phyloP scores from a whole-genome alignment of 2,113 vertebrate genomes.

The Pontoporia blainvillei region DNA sequence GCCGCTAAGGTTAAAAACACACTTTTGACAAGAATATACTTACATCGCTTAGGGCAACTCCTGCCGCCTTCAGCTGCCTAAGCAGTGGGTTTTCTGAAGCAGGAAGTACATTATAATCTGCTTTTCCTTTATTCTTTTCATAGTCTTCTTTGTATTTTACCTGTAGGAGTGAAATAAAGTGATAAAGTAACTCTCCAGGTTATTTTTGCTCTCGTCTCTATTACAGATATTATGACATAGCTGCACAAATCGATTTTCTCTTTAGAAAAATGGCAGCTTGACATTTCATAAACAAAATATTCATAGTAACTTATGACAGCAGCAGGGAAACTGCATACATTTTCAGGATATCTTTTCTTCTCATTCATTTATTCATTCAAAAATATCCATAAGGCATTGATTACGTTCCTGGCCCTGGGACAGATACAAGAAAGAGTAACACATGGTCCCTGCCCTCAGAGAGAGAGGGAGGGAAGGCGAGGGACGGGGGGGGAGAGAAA shows the following conservation, averaged over 20 bases:
- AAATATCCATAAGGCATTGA: background rate
- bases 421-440: slow-evolving; percentile 1
- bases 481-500: background rate
- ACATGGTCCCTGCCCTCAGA: background rate
- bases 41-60: slow-evolving; percentile 92
- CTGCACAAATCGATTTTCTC: slow-evolving; percentile 48
- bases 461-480: background rate
- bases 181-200: background rate
- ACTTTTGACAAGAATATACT: slow-evolving; percentile 68
- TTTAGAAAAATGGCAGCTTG: slow-evolving; percentile 47
- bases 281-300: slow-evolving; percentile 53
- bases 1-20: background rate
- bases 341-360: slow-evolving; percentile 33
- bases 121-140: slow-evolving; percentile 89
- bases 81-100: slow-evolving; percentile 95
- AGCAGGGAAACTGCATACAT: background rate
- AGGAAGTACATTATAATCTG: slow-evolving; percentile 95
- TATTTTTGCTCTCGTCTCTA: slow-evolving; percentile 1
- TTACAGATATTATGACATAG: background rate
- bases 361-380: slow-evolving; percentile 31
- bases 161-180: slow-evolving; percentile 77
- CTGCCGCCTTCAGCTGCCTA: slow-evolving; percentile 89
- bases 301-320: slow-evolving; percentile 24
- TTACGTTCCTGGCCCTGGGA: background rate
- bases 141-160: slow-evolving; percentile 95